Percentiles rank a stretch among this genome's conserved stretches.
Conservation (phyloP, 2,888 invertebrate genomes). For the Chymomyza fuscimana region DNA sequence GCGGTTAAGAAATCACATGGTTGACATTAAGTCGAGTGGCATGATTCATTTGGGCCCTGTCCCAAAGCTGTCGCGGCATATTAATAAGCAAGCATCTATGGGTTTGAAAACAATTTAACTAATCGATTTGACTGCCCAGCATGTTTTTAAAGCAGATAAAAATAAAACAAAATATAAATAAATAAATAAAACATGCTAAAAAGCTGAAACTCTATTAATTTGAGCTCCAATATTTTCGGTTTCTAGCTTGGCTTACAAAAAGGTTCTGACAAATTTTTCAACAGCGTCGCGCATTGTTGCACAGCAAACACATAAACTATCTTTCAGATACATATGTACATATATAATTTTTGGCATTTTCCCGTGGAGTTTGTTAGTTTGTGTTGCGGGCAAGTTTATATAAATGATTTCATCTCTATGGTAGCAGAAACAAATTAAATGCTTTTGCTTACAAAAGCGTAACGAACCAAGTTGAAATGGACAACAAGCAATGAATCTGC, state of each 20-base stretch:
- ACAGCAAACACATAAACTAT: not conserved
- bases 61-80: not conserved
- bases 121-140: not conserved
- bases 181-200: not conserved
- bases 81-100: conserved; percentile 1
- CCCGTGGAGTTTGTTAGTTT: no score
- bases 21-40: conserved; percentile 33
- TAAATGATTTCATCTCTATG: not conserved
- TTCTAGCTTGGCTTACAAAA: no score
- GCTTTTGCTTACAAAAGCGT: conserved; percentile 24
- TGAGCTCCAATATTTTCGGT: no score
- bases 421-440: conserved; percentile 25
- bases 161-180: not conserved
- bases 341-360: not conserved
- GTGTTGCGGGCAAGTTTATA: not conserved
- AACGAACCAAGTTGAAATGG: conserved; percentile 6
- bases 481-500: not conserved
- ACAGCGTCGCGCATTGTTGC: not conserved
- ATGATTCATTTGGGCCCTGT: not conserved
- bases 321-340: not conserved
- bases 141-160: not conserved
- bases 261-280: not conserved
- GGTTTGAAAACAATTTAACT: not conserved
- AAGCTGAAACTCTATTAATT: no score
- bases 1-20: conserved; percentile 41